Conservation (phyloP, 2,113 vertebrate genomes). For the Passer domesticus region DNA sequence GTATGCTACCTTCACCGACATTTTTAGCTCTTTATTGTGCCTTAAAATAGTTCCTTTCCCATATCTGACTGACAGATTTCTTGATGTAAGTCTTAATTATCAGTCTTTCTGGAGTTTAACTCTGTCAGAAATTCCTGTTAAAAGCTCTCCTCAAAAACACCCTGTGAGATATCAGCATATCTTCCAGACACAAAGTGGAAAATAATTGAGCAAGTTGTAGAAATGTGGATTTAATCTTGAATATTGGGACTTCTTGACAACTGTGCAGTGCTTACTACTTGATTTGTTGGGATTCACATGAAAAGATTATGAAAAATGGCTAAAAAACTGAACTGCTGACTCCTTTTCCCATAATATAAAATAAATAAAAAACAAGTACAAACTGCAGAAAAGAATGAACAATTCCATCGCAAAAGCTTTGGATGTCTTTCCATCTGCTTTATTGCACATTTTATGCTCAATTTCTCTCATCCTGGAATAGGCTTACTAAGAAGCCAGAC, state of each 20-base stretch:
- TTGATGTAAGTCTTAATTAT: slow-evolving; percentile 39
- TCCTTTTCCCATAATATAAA: background rate
- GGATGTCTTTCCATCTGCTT: background rate
- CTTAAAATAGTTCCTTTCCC: slow-evolving; percentile 26
- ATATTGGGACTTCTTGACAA: background rate
- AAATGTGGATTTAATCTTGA: background rate
- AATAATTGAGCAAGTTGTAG: background rate
- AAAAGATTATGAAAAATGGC: background rate
- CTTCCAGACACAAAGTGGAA: background rate
- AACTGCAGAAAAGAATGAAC: background rate
- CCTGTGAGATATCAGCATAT: background rate
- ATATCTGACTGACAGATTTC: slow-evolving; percentile 8
- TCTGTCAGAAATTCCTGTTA: background rate
- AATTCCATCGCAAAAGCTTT: background rate
- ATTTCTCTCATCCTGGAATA: background rate
- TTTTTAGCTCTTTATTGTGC: background rate
- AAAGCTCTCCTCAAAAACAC: slow-evolving; percentile 7
- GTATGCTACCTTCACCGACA: background rate
- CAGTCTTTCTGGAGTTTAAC: background rate
- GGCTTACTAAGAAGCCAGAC: background rate
- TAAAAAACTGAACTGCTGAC: background rate
- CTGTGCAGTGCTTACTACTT: background rate
- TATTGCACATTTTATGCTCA: background rate
- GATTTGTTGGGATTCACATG: background rate
- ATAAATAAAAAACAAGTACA: background rate